Percentiles rank a stretch among this genome's conserved stretches.
phyloP scores from a whole-genome alignment of 2,113 vertebrate species.

The Etia nguti region DNA sequence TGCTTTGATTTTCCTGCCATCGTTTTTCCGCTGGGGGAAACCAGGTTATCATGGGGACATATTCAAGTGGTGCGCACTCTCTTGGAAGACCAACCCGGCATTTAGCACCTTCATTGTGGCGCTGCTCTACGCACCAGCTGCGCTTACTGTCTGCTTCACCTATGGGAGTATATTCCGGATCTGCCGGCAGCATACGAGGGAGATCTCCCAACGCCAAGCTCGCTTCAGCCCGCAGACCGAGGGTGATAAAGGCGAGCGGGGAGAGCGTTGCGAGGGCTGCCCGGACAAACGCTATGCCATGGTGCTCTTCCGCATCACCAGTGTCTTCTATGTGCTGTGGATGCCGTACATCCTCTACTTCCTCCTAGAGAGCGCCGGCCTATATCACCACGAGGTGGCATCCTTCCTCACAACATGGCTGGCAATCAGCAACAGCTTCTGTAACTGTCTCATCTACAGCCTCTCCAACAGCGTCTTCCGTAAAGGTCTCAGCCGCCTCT shows the following conservation, averaged over 20 bases:
- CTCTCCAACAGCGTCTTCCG: constrained; percentile 93
- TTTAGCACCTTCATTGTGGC: constrained; percentile 86
- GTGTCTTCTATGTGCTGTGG: constrained; percentile 91
- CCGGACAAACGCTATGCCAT: constrained; percentile 87
- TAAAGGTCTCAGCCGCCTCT: constrained; percentile 82
- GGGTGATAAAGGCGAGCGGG: constrained; percentile 54
- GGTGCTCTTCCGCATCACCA: constrained; percentile 90
- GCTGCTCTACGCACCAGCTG: constrained; percentile 85
- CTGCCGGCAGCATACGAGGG: constrained; percentile 88
- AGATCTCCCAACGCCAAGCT: constrained; percentile 85
- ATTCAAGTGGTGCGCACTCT: constrained; percentile 83
- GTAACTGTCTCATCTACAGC: constrained; percentile 94
- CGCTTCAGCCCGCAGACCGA: constrained; percentile 81
- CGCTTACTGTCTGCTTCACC: constrained; percentile 86
- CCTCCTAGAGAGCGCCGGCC: constrained; percentile 83
- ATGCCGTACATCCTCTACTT: constrained; percentile 92
- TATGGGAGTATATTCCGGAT: constrained; percentile 92
- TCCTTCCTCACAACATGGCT: constrained; percentile 93
- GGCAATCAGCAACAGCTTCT: constrained; percentile 94
- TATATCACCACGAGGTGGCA: constrained; percentile 75
- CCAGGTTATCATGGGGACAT: constrained; percentile 81
- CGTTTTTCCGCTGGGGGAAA: constrained; percentile 80
- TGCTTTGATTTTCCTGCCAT: constrained; percentile 81
- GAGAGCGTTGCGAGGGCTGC: constrained; percentile 74
- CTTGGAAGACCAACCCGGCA: constrained; percentile 80